Conservation (phyloP, 1,140 invertebrate genomes). For the Pogonomyrmex californicus region DNA sequence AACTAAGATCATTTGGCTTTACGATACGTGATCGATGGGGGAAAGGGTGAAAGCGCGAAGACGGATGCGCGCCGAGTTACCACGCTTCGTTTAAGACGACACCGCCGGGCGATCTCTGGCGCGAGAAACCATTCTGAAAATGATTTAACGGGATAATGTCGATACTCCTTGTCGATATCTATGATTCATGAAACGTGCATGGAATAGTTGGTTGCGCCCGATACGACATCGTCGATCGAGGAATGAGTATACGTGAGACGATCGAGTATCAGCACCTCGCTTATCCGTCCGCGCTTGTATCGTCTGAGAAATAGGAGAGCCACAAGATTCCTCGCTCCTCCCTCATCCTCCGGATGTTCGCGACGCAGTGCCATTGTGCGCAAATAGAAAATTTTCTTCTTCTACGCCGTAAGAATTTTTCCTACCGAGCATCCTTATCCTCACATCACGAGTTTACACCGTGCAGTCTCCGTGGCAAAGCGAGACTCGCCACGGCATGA, state of each 20-base stretch:
- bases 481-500: background rate
- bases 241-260: slow-evolving; percentile 16
- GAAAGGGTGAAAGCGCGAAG: slow-evolving; percentile 59
- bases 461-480: background rate
- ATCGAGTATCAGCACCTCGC: slow-evolving; percentile 36
- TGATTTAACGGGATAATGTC: slow-evolving; percentile 43
- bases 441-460: background rate
- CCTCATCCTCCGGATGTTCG: background rate
- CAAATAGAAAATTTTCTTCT: slow-evolving; percentile 30
- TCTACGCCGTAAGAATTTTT: background rate
- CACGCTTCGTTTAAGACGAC: slow-evolving; percentile 48
- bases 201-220: background rate
- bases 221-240: background rate
- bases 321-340: slow-evolving; percentile 24
- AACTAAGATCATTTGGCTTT: slow-evolving; percentile 29
- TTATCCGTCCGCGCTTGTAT: slow-evolving; percentile 30
- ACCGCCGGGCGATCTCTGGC: background rate
- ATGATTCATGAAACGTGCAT: slow-evolving; percentile 46
- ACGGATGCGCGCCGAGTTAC: slow-evolving; percentile 13
- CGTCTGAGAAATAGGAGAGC: slow-evolving; percentile 46
- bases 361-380: slow-evolving; percentile 3
- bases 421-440: background rate
- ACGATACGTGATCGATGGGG: slow-evolving; percentile 55
- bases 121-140: background rate
- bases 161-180: slow-evolving; percentile 38